These are phyloP conservation scores for Drosophila maculinotata DNA, from an alignment of 2,888 invertebrate genomes.

Conservation along the genomic window DNA sequence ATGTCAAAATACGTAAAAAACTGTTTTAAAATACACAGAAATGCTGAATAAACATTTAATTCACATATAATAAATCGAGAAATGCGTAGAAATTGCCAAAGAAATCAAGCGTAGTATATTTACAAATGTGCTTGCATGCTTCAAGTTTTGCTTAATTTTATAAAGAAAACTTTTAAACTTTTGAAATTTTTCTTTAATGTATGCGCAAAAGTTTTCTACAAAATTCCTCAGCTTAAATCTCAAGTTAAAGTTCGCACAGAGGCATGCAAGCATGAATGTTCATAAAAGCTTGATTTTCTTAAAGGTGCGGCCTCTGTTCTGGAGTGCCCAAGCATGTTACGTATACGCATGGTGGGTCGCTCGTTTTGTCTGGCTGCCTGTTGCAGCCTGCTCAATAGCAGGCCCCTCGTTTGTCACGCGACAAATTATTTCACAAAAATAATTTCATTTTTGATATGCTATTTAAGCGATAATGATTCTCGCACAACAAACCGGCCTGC, in stretches of 20 bases:
- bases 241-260: conserved; percentile 14
- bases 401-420: conserved; percentile 64
- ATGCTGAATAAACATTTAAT: conserved; percentile 1
- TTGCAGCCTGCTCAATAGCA: too few species aligned
- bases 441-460: conserved; percentile 77
- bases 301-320: conserved; percentile 1
- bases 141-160: conserved; percentile 25
- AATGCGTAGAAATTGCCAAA: conserved; percentile 2
- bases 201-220: conserved; percentile 16
- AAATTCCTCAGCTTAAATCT: conserved; percentile 26
- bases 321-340: conserved; percentile 25
- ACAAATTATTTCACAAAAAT: conserved; percentile 74
- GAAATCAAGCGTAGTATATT: conserved; percentile 9
- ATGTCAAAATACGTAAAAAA: too few species aligned
- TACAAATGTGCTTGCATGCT: conserved; percentile 1
- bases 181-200: conserved; percentile 27
- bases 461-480: conserved; percentile 64
- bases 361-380: conserved; percentile 55
- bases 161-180: conserved; percentile 26
- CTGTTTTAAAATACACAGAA: neutral
- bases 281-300: neutral
- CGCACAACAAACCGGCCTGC: conserved; percentile 6
- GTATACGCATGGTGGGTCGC: conserved; percentile 53
- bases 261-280: neutral
- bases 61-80: neutral